Evolutionary conservation across 2,797 vertebrate genomes (phyloP).

Genomic region (Neopelma chrysocephalum): DNA sequence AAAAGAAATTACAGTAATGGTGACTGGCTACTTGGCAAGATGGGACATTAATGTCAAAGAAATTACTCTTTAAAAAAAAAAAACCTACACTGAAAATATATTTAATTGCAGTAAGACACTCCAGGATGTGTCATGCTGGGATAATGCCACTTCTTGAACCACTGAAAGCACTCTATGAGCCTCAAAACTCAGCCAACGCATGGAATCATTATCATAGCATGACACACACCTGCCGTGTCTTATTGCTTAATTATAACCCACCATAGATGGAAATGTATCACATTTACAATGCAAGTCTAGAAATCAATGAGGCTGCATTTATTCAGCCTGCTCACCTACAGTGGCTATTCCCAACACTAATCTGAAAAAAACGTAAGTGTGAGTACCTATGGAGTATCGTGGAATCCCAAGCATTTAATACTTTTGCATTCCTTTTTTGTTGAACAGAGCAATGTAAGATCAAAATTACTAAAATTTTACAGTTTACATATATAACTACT

Average conservation of each 20-base stretch:
- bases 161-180: slow-evolving; percentile 84
- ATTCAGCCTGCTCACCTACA: slow-evolving; percentile 67
- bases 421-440: background rate
- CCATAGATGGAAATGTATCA: slow-evolving; percentile 80
- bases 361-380: slow-evolving; percentile 8
- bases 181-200: slow-evolving; percentile 83
- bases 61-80: slow-evolving; percentile 75
- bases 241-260: slow-evolving; percentile 86
- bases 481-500: background rate
- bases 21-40: slow-evolving; percentile 77
- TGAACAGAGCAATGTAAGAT: background rate
- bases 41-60: slow-evolving; percentile 79
- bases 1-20: slow-evolving; percentile 64
- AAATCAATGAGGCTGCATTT: slow-evolving; percentile 77
- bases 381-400: background rate
- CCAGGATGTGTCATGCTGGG: slow-evolving; percentile 84
- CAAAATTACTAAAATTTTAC: background rate
- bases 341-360: slow-evolving; percentile 47
- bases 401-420: background rate
- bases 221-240: slow-evolving; percentile 85
- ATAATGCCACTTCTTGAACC: slow-evolving; percentile 85
- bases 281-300: slow-evolving; percentile 77
- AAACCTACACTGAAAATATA: slow-evolving; percentile 73
- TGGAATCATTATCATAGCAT: slow-evolving; percentile 85
- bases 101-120: slow-evolving; percentile 83